phyloP scores from a whole-genome alignment of 1,140 invertebrate species.

The Aplysia californica region DNA sequence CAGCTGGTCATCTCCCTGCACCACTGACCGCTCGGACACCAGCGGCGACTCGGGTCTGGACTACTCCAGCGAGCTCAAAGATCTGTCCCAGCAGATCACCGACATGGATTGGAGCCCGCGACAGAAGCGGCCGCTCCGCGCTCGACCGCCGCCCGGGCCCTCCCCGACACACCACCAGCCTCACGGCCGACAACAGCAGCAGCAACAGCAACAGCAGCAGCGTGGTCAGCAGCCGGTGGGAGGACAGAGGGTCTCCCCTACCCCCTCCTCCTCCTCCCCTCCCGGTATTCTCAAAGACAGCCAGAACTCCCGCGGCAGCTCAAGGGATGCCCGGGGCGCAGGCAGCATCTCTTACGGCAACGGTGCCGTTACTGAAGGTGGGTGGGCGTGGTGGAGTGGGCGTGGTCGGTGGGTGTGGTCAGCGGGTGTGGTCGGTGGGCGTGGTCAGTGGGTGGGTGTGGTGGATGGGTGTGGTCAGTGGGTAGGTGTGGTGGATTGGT shows the following conservation, averaged over 20 bases:
- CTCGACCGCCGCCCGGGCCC: not conserved
- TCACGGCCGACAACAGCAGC: not conserved
- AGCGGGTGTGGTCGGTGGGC: too few species aligned
- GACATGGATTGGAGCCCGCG: slow-evolving; percentile 37
- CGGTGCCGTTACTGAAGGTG: not conserved
- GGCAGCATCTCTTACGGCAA: not conserved
- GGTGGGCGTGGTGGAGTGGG: not conserved
- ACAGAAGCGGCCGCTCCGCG: not conserved
- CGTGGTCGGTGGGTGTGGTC: too few species aligned
- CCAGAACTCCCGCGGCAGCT: not conserved
- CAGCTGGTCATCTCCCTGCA: not conserved
- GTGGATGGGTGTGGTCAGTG: too few species aligned
- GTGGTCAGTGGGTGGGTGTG: too few species aligned
- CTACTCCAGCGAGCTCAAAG: slow-evolving; percentile 43
- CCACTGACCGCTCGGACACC: not conserved
- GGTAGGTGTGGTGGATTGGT: too few species aligned
- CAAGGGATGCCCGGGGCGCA: not conserved
- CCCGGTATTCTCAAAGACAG: slow-evolving; percentile 14
- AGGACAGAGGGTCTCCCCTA: too few species aligned
- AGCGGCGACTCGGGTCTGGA: slow-evolving; percentile 34
- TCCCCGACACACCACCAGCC: not conserved
- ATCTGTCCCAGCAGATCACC: slow-evolving; percentile 47
- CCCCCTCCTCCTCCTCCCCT: not conserved
- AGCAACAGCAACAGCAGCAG: too few species aligned
- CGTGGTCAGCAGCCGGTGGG: too few species aligned